A percentile compares a stretch with the other conserved stretches of the same genome.
These are phyloP conservation scores for Brachionus angularis DNA, from an alignment of 1,140 invertebrate species.

Conservation along the genomic window DNA sequence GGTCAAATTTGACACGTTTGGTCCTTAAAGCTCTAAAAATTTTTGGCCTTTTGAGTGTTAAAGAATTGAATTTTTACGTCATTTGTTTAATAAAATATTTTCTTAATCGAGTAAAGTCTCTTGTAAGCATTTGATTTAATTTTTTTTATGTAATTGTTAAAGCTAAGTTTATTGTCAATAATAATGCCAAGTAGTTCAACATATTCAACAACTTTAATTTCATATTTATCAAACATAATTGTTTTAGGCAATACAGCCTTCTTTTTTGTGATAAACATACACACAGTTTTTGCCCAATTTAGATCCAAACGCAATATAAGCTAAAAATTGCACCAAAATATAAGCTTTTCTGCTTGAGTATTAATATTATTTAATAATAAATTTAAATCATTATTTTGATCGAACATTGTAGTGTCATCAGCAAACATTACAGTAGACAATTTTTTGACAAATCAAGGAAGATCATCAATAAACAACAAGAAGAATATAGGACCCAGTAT, in stretches of 20 bases:
- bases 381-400: neutral
- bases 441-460: neutral
- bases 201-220: too few relatives aligned
- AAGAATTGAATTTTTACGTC: neutral
- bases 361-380: neutral
- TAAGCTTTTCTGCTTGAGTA: neutral
- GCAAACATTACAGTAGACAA: neutral
- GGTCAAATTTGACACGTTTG: neutral
- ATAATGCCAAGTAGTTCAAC: neutral
- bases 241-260: too few relatives aligned
- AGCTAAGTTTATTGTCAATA: neutral
- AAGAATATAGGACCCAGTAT: too few relatives aligned
- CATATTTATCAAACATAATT: too few relatives aligned
- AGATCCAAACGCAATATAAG: too few relatives aligned
- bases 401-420: neutral
- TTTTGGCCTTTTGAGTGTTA: neutral
- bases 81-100: neutral
- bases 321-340: neutral
- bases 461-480: too few relatives aligned
- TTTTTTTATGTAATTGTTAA: neutral
- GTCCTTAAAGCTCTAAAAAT: constrained; percentile 12
- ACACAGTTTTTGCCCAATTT: too few relatives aligned
- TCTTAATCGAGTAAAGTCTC: neutral
- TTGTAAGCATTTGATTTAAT: neutral
- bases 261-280: too few relatives aligned